Percentiles rank a stretch among this genome's conserved stretches.
Conservation (phyloP, 2,888 invertebrate genomes). For the Aplocera efformata region DNA sequence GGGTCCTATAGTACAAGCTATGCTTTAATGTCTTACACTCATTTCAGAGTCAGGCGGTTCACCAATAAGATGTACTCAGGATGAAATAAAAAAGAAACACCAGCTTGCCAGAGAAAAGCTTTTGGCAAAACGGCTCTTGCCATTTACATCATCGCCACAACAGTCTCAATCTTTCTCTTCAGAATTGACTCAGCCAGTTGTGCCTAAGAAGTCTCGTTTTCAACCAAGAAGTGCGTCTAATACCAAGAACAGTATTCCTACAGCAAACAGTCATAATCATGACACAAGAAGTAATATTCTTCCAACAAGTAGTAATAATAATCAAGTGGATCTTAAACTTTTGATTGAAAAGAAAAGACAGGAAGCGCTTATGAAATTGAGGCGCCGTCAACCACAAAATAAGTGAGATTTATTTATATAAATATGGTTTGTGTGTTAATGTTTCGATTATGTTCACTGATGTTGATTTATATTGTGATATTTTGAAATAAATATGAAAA, state of each 20-base stretch:
- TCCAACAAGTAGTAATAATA: constrained; percentile 15
- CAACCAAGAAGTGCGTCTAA: constrained; percentile 47
- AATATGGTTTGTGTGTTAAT: constrained; percentile 17
- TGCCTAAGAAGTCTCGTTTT: constrained; percentile 42
- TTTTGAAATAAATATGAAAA: constrained; percentile 10
- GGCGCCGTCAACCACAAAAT: constrained; percentile 53
- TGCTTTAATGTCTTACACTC: no score
- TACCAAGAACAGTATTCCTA: constrained; percentile 10
- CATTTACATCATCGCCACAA: constrained; percentile 57
- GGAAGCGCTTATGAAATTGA: constrained; percentile 69
- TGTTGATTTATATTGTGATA: constrained; percentile 19
- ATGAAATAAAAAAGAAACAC: constrained; percentile 83
- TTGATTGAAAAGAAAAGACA: constrained; percentile 72
- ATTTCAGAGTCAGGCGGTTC: constrained; percentile 52
- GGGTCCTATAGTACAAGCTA: no score
- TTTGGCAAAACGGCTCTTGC: constrained; percentile 71
- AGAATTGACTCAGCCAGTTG: constrained; percentile 10
- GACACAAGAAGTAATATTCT: constrained; percentile 20
- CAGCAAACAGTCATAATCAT: constrained; percentile 15
- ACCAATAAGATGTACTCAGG: constrained; percentile 74
- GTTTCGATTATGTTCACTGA: constrained; percentile 13
- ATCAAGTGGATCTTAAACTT: constrained; percentile 45
- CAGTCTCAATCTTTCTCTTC: constrained; percentile 23
- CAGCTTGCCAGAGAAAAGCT: constrained; percentile 81
- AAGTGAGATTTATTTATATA: constrained; percentile 29